Evolutionary conservation across 2,797 vertebrate species (phyloP).

Genomic region (Malurus splendens): DNA sequence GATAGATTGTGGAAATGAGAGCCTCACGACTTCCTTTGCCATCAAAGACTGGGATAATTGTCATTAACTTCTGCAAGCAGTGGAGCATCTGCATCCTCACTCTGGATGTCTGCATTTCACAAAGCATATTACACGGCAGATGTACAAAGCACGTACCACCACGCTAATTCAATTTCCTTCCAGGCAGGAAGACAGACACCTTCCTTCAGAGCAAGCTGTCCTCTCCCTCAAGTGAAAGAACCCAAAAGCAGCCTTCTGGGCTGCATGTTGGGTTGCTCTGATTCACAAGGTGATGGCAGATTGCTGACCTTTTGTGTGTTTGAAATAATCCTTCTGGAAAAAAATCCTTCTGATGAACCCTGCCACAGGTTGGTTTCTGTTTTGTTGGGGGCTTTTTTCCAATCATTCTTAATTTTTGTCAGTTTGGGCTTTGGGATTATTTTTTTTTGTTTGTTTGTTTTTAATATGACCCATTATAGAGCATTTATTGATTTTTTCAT

Average conservation of each 20-base stretch:
- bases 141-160: not conserved
- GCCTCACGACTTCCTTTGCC: conserved; percentile 29
- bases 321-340: not conserved
- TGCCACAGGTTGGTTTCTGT: not conserved
- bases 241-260: not conserved
- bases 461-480: not conserved
- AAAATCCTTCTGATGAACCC: not conserved
- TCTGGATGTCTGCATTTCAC: conserved; percentile 44
- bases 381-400: not conserved
- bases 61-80: conserved; percentile 60
- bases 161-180: not conserved
- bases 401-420: not conserved
- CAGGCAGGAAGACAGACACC: not conserved
- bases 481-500: not conserved
- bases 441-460: not conserved
- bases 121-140: conserved; percentile 52
- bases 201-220: conserved; percentile 10
- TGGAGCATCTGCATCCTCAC: conserved; percentile 47
- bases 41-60: conserved; percentile 61
- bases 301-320: not conserved
- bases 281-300: not conserved
- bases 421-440: not conserved
- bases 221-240: not conserved
- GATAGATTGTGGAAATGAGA: conserved; percentile 64
- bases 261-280: not conserved